Conservation (phyloP, 2,113 vertebrate genomes). For the Lophochroa leadbeateri region DNA sequence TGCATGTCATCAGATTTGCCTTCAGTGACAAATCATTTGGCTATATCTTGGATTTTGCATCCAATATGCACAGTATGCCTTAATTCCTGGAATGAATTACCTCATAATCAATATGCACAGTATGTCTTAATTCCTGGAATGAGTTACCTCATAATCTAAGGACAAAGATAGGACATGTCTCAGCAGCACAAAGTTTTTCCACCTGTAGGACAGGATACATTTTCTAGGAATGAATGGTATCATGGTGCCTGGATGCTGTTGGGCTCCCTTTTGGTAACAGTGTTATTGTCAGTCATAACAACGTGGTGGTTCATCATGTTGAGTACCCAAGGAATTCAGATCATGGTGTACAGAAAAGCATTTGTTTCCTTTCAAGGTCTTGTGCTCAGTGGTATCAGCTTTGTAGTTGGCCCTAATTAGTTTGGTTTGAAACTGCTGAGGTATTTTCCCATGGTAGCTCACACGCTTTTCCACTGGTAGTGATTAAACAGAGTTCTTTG, state of each 20-base stretch:
- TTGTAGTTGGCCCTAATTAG: not conserved
- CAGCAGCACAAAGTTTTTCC: not conserved
- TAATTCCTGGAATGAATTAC: not conserved
- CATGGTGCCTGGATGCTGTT: not conserved
- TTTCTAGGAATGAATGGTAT: not conserved
- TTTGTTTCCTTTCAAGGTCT: not conserved
- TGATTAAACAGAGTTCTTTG: not conserved
- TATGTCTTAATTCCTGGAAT: not conserved
- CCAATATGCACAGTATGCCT: not conserved
- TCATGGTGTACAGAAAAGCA: not conserved
- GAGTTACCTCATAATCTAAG: slow-evolving; percentile 13
- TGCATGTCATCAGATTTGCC: not conserved
- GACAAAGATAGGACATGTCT: not conserved
- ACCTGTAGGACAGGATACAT: not conserved
- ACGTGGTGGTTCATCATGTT: not conserved
- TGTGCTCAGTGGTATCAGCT: not conserved
- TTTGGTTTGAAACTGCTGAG: not conserved
- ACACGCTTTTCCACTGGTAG: not conserved
- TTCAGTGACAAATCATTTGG: not conserved
- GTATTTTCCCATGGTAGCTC: not conserved
- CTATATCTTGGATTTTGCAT: slow-evolving; percentile 1
- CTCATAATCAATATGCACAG: not conserved
- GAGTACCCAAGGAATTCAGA: not conserved
- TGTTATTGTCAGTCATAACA: not conserved
- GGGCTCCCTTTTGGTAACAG: not conserved